phyloP scores from a whole-genome alignment of 2,113 vertebrate species.

The Oreochromis tanganicae region DNA sequence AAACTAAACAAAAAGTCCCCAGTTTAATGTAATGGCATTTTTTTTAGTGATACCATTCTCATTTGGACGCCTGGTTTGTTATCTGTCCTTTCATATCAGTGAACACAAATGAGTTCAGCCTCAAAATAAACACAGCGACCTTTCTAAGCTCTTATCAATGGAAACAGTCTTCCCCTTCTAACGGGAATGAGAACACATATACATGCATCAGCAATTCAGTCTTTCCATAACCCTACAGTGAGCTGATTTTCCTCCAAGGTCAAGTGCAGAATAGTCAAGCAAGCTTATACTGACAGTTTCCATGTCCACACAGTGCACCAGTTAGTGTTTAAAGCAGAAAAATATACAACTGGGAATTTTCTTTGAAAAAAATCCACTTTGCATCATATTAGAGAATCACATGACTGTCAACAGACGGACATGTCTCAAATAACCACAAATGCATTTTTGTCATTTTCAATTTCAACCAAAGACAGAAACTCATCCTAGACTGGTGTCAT shows the following conservation, averaged over 20 bases:
- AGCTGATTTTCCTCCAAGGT: neutral
- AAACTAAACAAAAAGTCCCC: neutral
- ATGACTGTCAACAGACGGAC: neutral
- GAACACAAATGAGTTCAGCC: conserved; percentile 41
- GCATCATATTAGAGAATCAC: neutral
- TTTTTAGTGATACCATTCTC: conserved; percentile 27
- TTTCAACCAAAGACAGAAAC: neutral
- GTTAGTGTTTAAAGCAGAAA: neutral
- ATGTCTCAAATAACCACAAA: neutral
- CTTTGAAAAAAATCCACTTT: neutral
- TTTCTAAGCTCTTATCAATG: conserved; percentile 58
- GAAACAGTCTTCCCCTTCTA: conserved; percentile 51
- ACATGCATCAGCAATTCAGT: neutral
- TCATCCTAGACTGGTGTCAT: neutral
- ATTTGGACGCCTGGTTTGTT: neutral
- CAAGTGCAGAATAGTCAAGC: neutral
- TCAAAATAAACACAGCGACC: conserved; percentile 43
- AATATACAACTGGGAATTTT: neutral
- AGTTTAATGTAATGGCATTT: neutral
- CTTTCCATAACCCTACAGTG: neutral
- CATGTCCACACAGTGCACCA: neutral
- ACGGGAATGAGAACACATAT: neutral
- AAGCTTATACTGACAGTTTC: neutral
- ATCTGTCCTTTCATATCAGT: conserved; percentile 34
- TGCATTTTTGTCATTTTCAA: neutral